These are phyloP conservation scores for Podabrus alpinus DNA, from an alignment of 2,888 invertebrate genomes.

Conservation along the genomic window DNA sequence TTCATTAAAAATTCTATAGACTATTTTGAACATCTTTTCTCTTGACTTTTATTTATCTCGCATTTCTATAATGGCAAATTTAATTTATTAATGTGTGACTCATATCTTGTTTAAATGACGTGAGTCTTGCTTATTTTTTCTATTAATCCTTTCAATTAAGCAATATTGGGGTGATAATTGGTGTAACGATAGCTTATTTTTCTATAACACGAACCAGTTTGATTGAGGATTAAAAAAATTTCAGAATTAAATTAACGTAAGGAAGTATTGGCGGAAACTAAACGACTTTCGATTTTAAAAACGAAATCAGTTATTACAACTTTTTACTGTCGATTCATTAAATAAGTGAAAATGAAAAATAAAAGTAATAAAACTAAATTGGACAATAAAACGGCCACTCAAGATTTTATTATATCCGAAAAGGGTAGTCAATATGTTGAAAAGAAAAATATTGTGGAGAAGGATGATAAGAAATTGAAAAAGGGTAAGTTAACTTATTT, in stretches of 20 bases:
- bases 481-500: conserved; percentile 32
- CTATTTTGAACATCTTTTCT: neutral
- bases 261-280: conserved; percentile 6
- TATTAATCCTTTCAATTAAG: conserved; percentile 1
- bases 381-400: conserved; percentile 46
- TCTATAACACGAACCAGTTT: conserved; percentile 14
- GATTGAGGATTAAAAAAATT: neutral
- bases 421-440: conserved; percentile 61
- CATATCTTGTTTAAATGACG: conserved; percentile 6
- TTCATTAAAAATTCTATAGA: neutral
- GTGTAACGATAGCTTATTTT: neutral
- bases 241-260: neutral
- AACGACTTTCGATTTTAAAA: conserved; percentile 25
- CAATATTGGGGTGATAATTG: neutral
- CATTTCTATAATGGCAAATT: conserved; percentile 1
- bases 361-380: conserved; percentile 47
- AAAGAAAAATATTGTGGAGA: conserved; percentile 59
- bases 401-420: conserved; percentile 63
- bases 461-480: conserved; percentile 56
- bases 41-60: neutral
- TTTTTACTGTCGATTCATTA: conserved; percentile 15
- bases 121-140: neutral
- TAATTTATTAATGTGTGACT: conserved; percentile 5
- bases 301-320: conserved; percentile 17
- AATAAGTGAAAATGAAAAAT: conserved; percentile 43